Conservation (phyloP, 2,113 vertebrate species). For the Pachypanchax playfairii region DNA sequence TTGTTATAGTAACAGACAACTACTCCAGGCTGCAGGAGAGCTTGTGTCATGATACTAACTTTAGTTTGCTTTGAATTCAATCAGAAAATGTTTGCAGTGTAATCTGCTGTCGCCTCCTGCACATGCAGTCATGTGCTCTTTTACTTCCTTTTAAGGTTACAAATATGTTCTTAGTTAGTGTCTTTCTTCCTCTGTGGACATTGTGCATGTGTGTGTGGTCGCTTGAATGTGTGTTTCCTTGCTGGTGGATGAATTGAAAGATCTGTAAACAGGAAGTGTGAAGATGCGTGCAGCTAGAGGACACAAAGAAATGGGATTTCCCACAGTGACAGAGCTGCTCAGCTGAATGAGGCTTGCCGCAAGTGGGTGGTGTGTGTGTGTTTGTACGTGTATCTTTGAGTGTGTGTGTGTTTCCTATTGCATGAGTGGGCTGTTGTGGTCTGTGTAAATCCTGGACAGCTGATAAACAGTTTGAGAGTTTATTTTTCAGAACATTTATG, state of each 20-base stretch:
- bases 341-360: slow-evolving; percentile 31
- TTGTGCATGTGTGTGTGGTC: not conserved
- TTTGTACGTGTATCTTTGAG: too few species aligned
- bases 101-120: too few species aligned
- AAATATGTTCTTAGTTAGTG: too few species aligned
- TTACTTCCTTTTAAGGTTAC: too few species aligned
- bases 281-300: slow-evolving; percentile 57
- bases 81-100: too few species aligned
- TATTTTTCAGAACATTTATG: too few species aligned
- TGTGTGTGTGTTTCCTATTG: slow-evolving; percentile 37
- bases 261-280: slow-evolving; percentile 74
- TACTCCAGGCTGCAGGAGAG: too few species aligned
- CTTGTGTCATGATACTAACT: too few species aligned
- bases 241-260: slow-evolving; percentile 12
- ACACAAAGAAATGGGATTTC: slow-evolving; percentile 65
- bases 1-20: too few species aligned
- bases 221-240: slow-evolving; percentile 20
- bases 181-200: not conserved
- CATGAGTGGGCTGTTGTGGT: slow-evolving; percentile 34
- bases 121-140: too few species aligned
- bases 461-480: slow-evolving; percentile 24
- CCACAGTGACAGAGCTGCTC: slow-evolving; percentile 50
- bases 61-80: too few species aligned
- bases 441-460: slow-evolving; percentile 21
- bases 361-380: slow-evolving; percentile 34